Conservation (phyloP, 2,113 vertebrate genomes). For the Geothlypis trichas region DNA sequence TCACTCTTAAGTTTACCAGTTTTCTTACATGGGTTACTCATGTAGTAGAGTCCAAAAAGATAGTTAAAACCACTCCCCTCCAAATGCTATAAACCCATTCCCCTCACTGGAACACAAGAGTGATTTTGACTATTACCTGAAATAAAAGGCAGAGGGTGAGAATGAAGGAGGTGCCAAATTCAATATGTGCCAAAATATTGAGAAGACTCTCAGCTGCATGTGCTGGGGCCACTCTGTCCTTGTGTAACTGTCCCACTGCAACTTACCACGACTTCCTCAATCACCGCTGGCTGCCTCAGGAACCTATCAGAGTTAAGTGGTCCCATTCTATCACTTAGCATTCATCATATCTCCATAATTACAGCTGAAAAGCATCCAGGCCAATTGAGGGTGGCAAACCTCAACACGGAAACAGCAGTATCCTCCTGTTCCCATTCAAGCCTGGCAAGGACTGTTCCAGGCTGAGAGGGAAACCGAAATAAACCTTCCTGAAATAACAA, state of each 20-base stretch:
- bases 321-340: conserved; percentile 53
- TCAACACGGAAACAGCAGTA: not conserved
- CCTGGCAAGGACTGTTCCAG: not conserved
- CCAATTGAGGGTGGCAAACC: not conserved
- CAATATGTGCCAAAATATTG: not conserved
- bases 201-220: not conserved
- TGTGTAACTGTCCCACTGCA: not conserved
- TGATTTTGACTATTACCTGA: not conserved
- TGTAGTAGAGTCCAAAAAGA: not conserved
- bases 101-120: not conserved
- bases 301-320: not conserved
- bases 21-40: not conserved
- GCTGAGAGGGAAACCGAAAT: not conserved
- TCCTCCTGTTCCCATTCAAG: not conserved
- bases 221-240: not conserved
- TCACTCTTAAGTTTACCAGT: not conserved
- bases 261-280: not conserved
- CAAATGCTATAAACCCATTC: not conserved
- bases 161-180: not conserved
- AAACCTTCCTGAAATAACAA: not conserved
- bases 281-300: not conserved
- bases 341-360: conserved; percentile 24
- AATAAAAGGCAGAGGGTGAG: not conserved
- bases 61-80: not conserved
- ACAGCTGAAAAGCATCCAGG: not conserved